phyloP scores from a whole-genome alignment of 2,113 vertebrate species.

The Triplophysa dalaica region DNA sequence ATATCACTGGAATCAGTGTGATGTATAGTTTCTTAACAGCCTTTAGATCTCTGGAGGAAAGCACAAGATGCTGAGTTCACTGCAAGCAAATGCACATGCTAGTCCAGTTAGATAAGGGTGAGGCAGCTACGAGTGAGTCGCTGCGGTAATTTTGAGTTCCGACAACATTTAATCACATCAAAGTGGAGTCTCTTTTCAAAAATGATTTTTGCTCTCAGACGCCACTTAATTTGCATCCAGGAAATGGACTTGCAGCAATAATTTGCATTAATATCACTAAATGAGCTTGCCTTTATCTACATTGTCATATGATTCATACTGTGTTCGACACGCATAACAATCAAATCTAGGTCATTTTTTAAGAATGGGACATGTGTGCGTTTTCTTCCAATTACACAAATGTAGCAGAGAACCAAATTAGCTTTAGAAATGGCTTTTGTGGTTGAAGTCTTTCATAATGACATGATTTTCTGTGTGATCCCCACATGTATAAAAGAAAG shows the following conservation, averaged over 20 bases:
- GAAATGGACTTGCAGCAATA: background rate
- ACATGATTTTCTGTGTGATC: background rate
- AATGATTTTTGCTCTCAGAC: background rate
- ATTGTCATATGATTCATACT: background rate
- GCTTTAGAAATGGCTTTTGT: background rate
- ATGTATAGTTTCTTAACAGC: slow-evolving; percentile 56
- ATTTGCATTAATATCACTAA: slow-evolving; percentile 8
- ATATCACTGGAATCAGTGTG: slow-evolving; percentile 38
- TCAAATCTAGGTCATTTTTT: background rate
- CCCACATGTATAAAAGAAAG: too few relatives aligned
- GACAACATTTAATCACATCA: background rate
- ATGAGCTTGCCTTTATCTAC: slow-evolving; percentile 10
- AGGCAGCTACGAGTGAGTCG: background rate
- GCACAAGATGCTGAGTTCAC: background rate
- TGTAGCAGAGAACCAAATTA: background rate
- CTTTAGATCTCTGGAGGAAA: slow-evolving; percentile 1
- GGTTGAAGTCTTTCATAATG: background rate
- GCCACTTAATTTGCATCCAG: background rate
- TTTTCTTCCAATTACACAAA: background rate
- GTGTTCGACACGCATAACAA: background rate
- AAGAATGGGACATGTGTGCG: background rate
- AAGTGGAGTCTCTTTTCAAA: slow-evolving; percentile 3
- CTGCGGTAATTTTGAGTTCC: background rate
- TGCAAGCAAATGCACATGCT: background rate
- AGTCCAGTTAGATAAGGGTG: background rate